Base-by-base conservation (phyloP, 2,888 invertebrate genomes). In the Oxyscelio sp. region DNA sequence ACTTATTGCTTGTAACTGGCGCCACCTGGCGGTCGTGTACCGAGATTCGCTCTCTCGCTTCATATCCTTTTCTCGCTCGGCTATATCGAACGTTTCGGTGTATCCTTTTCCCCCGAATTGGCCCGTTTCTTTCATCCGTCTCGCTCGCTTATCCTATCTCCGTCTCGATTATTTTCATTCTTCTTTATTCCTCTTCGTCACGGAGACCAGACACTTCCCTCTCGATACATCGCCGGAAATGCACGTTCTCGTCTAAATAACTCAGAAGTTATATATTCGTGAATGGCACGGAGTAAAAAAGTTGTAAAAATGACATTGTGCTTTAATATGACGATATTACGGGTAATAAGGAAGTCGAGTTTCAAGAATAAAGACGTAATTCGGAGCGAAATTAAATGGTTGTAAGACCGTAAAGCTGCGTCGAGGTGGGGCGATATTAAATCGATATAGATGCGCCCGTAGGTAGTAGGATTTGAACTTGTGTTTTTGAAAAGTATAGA, bases 241-340 rank as follows among this genome's bases (percentile, higher is more conserved):
- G 88, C 88, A 87, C 77, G 88, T 87, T 89, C 90, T 86, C 89
- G 68, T 78, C 89, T 87, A 90, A 91, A 91, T 90, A 90, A 89
- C 90, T 87, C 38, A 50, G 59, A 50, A 58, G 40, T 50, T 66
- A 61, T 61, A 34, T 58, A 71, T 71, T 58, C 70, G 43, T 52
- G 27, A 48, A 68, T 40, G 56, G 45, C 19, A 11, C 54, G 59
- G 58, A 17, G 66, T 66, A 66, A 77, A 77, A 77, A 66, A 48
- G 59, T 40, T 77, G 50, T 77, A 59, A 77, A 77, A 66, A 65
- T 56, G 58, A 48, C 50, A 75, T 65, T 65, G 31, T 48, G 22
- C 48, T 71, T 71, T 71, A 48, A 71, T 58, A 17, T 34, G 15
- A 8, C 15, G 34, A 71, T 58, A 22, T 34, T 48, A 48, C 34